Base-by-base conservation (phyloP, 2,797 vertebrate species). In the Halcyon smyrnensis region DNA sequence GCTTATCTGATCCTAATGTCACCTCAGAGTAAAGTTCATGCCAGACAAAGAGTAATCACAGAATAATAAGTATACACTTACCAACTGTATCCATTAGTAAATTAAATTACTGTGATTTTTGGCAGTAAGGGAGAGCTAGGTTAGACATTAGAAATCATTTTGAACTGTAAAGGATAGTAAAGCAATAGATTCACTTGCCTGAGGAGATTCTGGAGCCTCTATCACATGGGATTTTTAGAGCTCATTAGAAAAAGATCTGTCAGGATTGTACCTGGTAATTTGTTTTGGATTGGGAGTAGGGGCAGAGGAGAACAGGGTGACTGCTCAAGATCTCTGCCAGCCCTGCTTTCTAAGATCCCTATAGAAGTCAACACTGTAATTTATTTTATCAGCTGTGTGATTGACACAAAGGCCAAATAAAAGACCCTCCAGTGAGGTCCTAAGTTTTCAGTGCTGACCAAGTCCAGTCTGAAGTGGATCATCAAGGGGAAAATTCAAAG, bases 61-160 rank as follows among this genome's bases (percentile, higher is more conserved):
- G 62, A 94, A 93, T 81, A 91, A 57, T 85, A 95, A 80, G 89
- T 83, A 78, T 87, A 94, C 48, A 78, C 84, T 94, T 93, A 95
- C 56, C 88, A 93, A 92, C 60, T 2, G 0, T 89, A 94, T 89
- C 94, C 94, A 95, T 95, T 95, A 97, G 93, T 93, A 95, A 94
- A 96, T 95, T 90, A 94, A 93, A 85, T 95, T 95, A 83, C 89
- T 4, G 2, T 85, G 89, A 94, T 90, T 97, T 96, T 92, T 96
- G 95, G 92, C 93, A 96, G 90, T 84, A 89, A 89, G 21, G 23
- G 39, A 93, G 53, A 90, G 78, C 28, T 60, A 87, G 78, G 60
- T 95, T 93, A 94, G 90, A 70, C 71, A 89, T 92, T 60, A 95
- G 86, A 89, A 93, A 90, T 83, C 0, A 87, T 87, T 89, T 24